Base-by-base conservation (phyloP, 92 coral and sea anemone species). In the Palythoa grandis region DNA sequence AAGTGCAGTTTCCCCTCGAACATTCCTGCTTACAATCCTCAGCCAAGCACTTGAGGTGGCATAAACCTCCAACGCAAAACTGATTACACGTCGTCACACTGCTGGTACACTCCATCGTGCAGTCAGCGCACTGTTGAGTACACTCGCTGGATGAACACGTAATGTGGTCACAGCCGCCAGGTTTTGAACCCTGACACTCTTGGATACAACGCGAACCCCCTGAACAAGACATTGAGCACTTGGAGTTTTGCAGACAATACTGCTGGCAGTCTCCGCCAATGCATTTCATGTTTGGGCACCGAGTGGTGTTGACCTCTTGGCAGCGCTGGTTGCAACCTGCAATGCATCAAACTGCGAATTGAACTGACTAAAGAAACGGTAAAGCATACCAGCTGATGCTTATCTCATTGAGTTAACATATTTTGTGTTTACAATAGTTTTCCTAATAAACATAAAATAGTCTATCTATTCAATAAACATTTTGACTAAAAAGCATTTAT, bases 61-160 rank as follows among this genome's bases (percentile, higher is more conserved):
- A 76, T 0, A 14, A 10, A 22, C 82, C 82, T 4, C 67, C 67
- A 5, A 14, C 29, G 48, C 82, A 76, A 12, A 3, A 24, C 48
- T 76, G 82, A 7, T 5, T 1, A 14, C 82, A 76, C 43, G 15
- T 54, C 67, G 24, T 76, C 43, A 76, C 82, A 11, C 67, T 76
- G 48, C 67, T 76, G 0, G 82, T 52, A 54, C 82, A 76, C n/a
- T 76, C 82, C 82, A 76, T 76, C 1, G 82, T 76, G 16, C 82
- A 76, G 23, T 24, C 50, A 17, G 11, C 48, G 29, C 82, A 76
- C 8, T 25, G 48, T 20, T 76, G 82, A 15, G 14, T 13, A 13
- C 82, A 76, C 11, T 29, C 82, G 23, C 19, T 24, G 43, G 82
- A 76, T 25, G 82, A 76, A 3, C 82, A 76, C 40, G 82, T 76